Evolutionary conservation across 2,797 vertebrate species (phyloP).

Genomic region (Columba guinea): DNA sequence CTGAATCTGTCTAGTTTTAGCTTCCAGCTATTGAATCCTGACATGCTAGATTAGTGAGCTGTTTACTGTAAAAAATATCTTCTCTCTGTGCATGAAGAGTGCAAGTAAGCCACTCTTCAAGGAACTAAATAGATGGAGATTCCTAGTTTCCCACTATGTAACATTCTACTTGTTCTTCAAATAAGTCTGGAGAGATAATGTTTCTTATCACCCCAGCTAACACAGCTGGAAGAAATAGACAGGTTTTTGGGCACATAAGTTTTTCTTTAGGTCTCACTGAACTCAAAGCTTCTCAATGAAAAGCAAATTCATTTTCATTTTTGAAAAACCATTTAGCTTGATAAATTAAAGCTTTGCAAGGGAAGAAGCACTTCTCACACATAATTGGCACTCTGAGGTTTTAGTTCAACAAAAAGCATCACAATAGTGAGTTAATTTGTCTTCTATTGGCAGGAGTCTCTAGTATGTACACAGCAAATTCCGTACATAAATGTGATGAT

Average conservation of each 20-base stretch:
- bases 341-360: conserved; percentile 34
- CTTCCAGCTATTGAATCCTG: conserved; percentile 24
- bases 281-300: conserved; percentile 38
- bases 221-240: background rate
- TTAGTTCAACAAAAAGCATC: conserved; percentile 26
- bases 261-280: conserved; percentile 26
- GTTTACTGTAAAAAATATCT: conserved; percentile 36
- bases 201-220: conserved; percentile 28
- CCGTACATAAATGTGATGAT: background rate
- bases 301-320: conserved; percentile 50
- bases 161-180: conserved; percentile 21
- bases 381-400: conserved; percentile 36
- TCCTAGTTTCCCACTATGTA: background rate
- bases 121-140: conserved; percentile 17
- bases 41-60: conserved; percentile 41
- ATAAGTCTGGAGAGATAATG: conserved; percentile 26
- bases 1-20: conserved; percentile 32
- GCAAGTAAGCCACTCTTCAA: conserved; percentile 46
- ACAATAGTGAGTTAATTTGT: conserved; percentile 16
- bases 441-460: background rate
- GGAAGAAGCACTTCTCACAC: conserved; percentile 13
- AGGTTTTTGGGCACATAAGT: background rate
- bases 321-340: conserved; percentile 29
- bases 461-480: conserved; percentile 4
- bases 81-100: background rate